These are phyloP conservation scores for Bothrops jararaca DNA, from an alignment of 2,113 vertebrate species.

Conservation along the genomic window DNA sequence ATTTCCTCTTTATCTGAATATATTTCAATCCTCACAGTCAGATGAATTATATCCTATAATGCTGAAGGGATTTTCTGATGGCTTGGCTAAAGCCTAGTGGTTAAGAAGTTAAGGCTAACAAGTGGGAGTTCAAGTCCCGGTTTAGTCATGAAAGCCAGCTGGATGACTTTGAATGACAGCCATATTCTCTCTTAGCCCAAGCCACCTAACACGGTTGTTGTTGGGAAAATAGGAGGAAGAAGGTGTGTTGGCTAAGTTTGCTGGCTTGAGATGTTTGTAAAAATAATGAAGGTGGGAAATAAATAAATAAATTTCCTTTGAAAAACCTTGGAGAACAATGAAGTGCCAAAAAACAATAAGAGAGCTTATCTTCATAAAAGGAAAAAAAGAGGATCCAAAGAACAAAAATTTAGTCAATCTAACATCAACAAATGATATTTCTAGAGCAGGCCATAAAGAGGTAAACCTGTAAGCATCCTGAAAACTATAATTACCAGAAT, in stretches of 20 bases:
- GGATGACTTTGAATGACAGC: too few relatives aligned
- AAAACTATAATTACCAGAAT: not conserved
- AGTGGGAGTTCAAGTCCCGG: too few relatives aligned
- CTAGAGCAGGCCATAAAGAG: not conserved
- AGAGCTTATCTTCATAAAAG: not conserved
- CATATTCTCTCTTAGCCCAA: too few relatives aligned
- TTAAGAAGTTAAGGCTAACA: too few relatives aligned
- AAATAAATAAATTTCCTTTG: not conserved
- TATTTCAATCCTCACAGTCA: not conserved
- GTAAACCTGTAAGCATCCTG: not conserved
- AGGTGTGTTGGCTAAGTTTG: too few relatives aligned
- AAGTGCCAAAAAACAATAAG: not conserved
- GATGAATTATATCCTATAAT: not conserved
- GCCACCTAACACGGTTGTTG: too few relatives aligned
- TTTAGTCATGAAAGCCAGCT: too few relatives aligned
- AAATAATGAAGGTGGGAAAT: not conserved
- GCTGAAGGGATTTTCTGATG: not conserved
- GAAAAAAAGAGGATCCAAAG: not conserved
- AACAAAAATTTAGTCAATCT: not conserved
- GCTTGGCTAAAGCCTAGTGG: not conserved
- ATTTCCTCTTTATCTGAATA: not conserved
- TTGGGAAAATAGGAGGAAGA: too few relatives aligned
- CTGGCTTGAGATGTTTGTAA: not conserved
- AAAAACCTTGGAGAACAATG: not conserved
- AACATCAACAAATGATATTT: not conserved